A percentile compares a stretch with the other conserved stretches of the same genome.
phyloP scores from a whole-genome alignment of 2,888 invertebrate genomes.

The Arge pagana region DNA sequence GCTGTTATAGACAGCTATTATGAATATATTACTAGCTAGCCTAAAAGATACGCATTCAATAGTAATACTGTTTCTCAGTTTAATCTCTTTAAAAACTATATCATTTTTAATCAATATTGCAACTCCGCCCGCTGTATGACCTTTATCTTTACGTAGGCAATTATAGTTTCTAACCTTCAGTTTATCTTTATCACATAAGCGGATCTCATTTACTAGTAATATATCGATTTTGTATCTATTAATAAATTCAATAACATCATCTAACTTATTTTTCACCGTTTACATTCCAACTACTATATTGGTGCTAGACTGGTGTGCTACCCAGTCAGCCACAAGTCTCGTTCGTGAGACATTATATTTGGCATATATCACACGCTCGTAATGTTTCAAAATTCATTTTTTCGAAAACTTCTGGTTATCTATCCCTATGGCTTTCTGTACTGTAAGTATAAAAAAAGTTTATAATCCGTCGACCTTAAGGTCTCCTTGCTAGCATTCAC shows the following conservation, averaged over 20 bases:
- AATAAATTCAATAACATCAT: conserved; percentile 28
- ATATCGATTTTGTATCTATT: conserved; percentile 29
- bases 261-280: conserved; percentile 28
- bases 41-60: conserved; percentile 30
- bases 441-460: too few relatives aligned
- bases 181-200: conserved; percentile 23
- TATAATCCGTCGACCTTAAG: too few relatives aligned
- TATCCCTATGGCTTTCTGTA: too few relatives aligned
- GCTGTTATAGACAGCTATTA: conserved; percentile 31
- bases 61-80: conserved; percentile 13
- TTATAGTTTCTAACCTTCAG: conserved; percentile 31
- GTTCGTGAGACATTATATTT: too few relatives aligned
- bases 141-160: conserved; percentile 30
- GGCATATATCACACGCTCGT: too few relatives aligned
- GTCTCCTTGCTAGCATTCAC: too few relatives aligned
- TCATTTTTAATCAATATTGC: conserved; percentile 31
- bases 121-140: conserved; percentile 27
- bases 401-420: too few relatives aligned
- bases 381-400: too few relatives aligned
- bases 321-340: too few relatives aligned
- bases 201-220: conserved; percentile 30
- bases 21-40: conserved; percentile 23
- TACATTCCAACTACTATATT: conserved; percentile 37
- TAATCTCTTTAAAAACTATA: conserved; percentile 23
- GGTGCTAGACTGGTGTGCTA: too few relatives aligned